Percentiles rank a stretch among this genome's conserved stretches.
Conservation (phyloP, 2,113 vertebrate species). For the Hypocryptadius cinnamomeus region DNA sequence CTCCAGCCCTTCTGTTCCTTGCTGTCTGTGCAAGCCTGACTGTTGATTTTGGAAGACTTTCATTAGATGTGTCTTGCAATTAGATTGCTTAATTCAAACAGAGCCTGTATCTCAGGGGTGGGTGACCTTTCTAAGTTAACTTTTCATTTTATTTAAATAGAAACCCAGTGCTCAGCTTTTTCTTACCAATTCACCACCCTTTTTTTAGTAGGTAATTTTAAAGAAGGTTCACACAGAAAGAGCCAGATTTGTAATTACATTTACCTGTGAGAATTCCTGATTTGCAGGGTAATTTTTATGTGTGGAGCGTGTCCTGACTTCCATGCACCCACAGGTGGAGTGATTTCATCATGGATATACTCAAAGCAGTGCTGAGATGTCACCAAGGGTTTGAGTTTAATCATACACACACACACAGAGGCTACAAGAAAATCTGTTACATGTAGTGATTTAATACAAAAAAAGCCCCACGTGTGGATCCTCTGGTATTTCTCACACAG, state of each 20-base stretch:
- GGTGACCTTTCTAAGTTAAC: slow-evolving; percentile 29
- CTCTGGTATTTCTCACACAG: neutral
- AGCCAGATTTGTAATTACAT: neutral
- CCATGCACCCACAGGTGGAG: neutral
- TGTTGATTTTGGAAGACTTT: slow-evolving; percentile 41
- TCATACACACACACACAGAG: neutral
- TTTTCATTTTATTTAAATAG: neutral
- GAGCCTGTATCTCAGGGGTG: neutral
- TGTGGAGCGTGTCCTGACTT: neutral
- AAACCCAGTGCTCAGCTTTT: neutral
- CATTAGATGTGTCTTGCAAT: neutral
- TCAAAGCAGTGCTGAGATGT: neutral
- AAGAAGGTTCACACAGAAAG: neutral
- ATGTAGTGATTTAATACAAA: neutral
- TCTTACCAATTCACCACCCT: neutral
- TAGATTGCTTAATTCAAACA: slow-evolving; percentile 46
- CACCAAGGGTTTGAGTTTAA: neutral
- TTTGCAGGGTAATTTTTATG: neutral
- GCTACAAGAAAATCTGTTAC: neutral
- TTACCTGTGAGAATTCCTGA: neutral
- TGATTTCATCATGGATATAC: neutral
- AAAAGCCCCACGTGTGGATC: neutral
- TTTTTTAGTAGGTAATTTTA: neutral
- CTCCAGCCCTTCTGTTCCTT: neutral
- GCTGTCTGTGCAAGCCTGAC: neutral